These are phyloP conservation scores for Ataeniobius toweri DNA, from an alignment of 2,797 vertebrate genomes.

Conservation along the genomic window DNA sequence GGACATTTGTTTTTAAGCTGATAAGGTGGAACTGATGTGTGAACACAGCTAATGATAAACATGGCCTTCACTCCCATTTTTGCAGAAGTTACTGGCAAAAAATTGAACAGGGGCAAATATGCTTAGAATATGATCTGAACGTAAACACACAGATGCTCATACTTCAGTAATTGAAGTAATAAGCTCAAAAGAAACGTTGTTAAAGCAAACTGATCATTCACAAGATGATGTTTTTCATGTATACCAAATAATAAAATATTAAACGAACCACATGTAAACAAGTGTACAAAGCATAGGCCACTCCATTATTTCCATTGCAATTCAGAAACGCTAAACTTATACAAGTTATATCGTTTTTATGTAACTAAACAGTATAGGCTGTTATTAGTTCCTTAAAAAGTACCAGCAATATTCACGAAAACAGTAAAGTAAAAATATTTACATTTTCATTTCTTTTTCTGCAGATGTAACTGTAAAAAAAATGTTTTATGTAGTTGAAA, in stretches of 20 bases:
- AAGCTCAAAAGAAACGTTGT: not conserved
- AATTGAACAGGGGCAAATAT: not conserved
- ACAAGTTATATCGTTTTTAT: not conserved
- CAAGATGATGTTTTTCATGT: not conserved
- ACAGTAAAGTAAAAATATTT: not conserved
- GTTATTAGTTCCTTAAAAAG: not conserved
- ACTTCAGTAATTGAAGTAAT: not conserved
- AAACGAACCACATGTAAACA: not conserved
- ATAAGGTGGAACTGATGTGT: not conserved
- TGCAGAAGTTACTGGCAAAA: not conserved
- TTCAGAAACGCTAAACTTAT: not conserved
- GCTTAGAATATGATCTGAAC: not conserved
- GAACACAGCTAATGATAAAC: conserved; percentile 1
- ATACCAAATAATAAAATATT: not conserved
- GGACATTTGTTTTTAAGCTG: not conserved
- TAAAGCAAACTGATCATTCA: not conserved
- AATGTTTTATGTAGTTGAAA: not conserved
- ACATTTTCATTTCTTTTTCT: not conserved
- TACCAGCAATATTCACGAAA: not conserved
- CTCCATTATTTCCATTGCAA: not conserved
- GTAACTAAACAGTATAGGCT: not conserved
- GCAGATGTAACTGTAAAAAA: not conserved
- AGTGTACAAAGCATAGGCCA: not conserved
- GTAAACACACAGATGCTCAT: too few relatives aligned
- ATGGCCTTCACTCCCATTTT: not conserved